Percentiles rank a stretch among this genome's conserved stretches.
Evolutionary conservation across 2,797 vertebrate genomes (phyloP).

Genomic region (Crotalus adamanteus): DNA sequence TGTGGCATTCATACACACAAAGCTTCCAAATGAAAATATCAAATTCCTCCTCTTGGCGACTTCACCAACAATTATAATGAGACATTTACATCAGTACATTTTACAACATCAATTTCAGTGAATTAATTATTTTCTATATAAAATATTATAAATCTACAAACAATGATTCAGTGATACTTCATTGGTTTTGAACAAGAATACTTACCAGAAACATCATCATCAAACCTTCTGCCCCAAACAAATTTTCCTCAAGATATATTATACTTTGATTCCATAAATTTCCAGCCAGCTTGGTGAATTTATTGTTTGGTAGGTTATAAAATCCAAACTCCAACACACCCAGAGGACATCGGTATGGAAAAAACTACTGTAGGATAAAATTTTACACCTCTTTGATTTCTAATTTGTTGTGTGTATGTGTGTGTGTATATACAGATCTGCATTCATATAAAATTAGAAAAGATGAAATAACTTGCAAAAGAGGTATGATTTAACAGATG

Average conservation of each 20-base stretch:
- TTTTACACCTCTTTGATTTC: slow-evolving; percentile 48
- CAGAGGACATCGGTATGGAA: neutral
- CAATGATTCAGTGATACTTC: slow-evolving; percentile 59
- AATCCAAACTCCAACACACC: neutral
- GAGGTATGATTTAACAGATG: slow-evolving; percentile 57
- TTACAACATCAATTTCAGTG: slow-evolving; percentile 52
- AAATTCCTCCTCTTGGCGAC: slow-evolving; percentile 34
- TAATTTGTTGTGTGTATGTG: neutral
- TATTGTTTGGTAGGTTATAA: neutral
- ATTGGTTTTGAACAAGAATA: slow-evolving; percentile 59
- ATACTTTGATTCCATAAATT: neutral
- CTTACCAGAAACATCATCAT: slow-evolving; percentile 45
- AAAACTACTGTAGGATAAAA: slow-evolving; percentile 30
- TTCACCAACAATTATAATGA: slow-evolving; percentile 41
- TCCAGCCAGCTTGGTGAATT: neutral
- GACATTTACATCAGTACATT: slow-evolving; percentile 45
- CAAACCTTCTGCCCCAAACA: neutral
- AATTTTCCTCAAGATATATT: neutral
- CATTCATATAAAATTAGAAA: slow-evolving; percentile 1
- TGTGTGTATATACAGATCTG: neutral
- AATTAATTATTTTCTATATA: slow-evolving; percentile 59
- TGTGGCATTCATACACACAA: neutral
- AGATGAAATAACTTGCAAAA: slow-evolving; percentile 64
- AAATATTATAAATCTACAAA: slow-evolving; percentile 66
- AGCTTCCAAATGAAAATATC: slow-evolving; percentile 26